Conservation (phyloP, 2,797 vertebrate species). For the Emydoidea blandingii region DNA sequence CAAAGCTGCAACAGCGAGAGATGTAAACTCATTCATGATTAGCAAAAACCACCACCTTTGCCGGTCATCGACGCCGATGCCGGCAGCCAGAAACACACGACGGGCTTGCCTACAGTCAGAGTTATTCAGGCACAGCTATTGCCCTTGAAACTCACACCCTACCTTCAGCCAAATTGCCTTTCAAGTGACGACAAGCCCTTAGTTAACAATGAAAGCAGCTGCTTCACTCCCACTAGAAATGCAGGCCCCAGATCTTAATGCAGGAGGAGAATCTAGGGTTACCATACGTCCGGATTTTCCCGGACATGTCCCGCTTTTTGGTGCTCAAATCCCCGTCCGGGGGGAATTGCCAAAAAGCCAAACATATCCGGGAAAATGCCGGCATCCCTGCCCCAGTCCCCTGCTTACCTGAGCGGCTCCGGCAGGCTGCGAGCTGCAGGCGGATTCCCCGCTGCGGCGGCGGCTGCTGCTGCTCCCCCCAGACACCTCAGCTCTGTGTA, state of each 20-base stretch:
- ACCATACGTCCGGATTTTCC: too few species aligned
- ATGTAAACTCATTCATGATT: not conserved
- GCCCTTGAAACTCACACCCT: not conserved
- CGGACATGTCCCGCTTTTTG: too few species aligned
- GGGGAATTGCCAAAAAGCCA: too few species aligned
- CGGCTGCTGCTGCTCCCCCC: too few species aligned
- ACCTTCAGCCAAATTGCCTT: not conserved
- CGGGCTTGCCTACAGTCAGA: not conserved
- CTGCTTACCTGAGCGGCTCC: too few species aligned
- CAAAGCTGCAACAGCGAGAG: not conserved
- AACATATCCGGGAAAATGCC: too few species aligned
- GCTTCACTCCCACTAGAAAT: not conserved
- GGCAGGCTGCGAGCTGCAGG: too few species aligned
- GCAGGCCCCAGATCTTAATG: not conserved
- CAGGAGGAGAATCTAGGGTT: not conserved
- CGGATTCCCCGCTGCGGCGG: too few species aligned
- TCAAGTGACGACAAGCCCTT: not conserved
- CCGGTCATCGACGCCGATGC: not conserved
- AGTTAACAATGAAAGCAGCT: not conserved
- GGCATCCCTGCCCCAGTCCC: too few species aligned
- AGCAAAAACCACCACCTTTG: not conserved
- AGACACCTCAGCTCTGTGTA: too few species aligned
- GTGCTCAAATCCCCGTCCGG: too few species aligned
- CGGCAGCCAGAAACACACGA: not conserved
- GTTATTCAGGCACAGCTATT: not conserved